Evolutionary conservation across 2,888 invertebrate species (phyloP).

Genomic region (Barypeithes pellucidus): DNA sequence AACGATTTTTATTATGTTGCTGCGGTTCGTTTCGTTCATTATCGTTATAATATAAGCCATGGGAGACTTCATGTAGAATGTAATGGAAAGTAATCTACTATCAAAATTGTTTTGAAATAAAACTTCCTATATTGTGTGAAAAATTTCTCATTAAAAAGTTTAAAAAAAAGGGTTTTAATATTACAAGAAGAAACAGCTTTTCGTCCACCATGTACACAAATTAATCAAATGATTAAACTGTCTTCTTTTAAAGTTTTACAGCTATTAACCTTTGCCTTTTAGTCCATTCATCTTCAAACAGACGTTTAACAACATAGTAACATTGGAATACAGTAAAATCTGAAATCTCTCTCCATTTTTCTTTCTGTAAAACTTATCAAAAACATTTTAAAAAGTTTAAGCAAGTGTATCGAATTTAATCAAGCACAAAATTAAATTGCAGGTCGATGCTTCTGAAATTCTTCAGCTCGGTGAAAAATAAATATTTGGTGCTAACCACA

Average conservation of each 20-base stretch:
- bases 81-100: conserved; percentile 1
- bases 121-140: no score
- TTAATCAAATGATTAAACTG: conserved; percentile 31
- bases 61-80: conserved; percentile 6
- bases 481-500: background rate
- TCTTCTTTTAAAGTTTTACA: conserved; percentile 24
- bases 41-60: conserved; percentile 9
- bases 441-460: conserved; percentile 13
- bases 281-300: conserved; percentile 1
- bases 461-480: conserved; percentile 4
- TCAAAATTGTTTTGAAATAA: no score
- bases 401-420: conserved; percentile 1
- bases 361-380: background rate
- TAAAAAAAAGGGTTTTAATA: background rate
- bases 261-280: conserved; percentile 37
- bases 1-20: conserved; percentile 40
- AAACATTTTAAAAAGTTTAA: background rate
- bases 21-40: conserved; percentile 3
- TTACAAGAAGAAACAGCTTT: conserved; percentile 25
- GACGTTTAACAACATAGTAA: background rate
- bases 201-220: conserved; percentile 3
- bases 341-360: no score
- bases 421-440: conserved; percentile 7
- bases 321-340: background rate
- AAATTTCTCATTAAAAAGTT: no score